Base-by-base conservation (phyloP, 2,113 vertebrate species). In the Aphyosemion australe region DNA sequence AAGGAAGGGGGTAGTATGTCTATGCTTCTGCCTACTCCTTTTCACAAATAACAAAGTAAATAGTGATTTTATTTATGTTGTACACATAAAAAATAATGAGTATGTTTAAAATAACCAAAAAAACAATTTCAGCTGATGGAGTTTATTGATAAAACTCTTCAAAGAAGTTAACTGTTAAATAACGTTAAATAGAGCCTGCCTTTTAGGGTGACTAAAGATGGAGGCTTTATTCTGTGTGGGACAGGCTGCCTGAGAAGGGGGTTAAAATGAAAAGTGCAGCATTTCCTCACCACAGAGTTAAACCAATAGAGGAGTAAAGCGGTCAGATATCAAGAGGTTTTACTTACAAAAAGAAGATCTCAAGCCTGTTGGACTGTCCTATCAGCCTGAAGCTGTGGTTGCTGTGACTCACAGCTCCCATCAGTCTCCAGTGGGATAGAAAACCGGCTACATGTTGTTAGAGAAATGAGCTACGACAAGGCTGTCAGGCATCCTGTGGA, bases 381-480 rank as follows among this genome's bases (percentile, higher is more conserved):
- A 10, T 50, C 51, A 60, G 61, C 65, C 62, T n/a, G 2, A 65
- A 76, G 54, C 63, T 62, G 31, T 42, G 61, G 62, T 31, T 68
- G 37, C 48, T 62, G 19, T 65, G 67, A 83, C 4, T 1, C 57
- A 68, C 50, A 72, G 52, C 74, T 65, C 55, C 80, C 56, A 84
- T 84, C 70, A 66, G 62, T 76, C 62, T 76, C 60, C 47, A 58
- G 61, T 57, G 65, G 53, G 72, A 69, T 75, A 62, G 80, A 78
- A 82, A 83, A 82, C 41, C 53, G 61, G 61, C 76, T 68, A 41
- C 76, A 85, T 77, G 76, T 74, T 80, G 78, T 82, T 82, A 77
- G 78, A 88, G 76, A 84, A 85, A 83, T 85, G 59, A 64, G 73
- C 70, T 61, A 78, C 71, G 74, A 78, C 37, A 20, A 21, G 45